These are phyloP conservation scores for Rafetus swinhoei DNA, from an alignment of 2,113 vertebrate species.

Conservation along the genomic window DNA sequence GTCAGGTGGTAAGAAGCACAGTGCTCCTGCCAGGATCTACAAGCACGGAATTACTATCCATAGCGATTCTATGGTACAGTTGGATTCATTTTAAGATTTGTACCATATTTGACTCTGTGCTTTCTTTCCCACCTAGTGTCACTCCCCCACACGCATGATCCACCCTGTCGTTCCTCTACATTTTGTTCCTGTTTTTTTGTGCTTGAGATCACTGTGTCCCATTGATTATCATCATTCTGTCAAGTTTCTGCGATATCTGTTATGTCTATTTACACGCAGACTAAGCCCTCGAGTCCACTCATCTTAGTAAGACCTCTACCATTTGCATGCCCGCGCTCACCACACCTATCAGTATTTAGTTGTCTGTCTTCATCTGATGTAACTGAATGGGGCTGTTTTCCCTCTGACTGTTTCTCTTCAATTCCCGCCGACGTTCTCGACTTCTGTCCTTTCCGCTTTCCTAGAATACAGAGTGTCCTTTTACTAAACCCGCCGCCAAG, in stretches of 20 bases:
- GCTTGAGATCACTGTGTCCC: neutral
- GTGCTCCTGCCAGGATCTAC: neutral
- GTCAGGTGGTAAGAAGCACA: neutral
- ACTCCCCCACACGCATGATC: neutral
- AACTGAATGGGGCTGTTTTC: neutral
- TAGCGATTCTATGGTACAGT: neutral
- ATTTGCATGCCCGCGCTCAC: neutral
- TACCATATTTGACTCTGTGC: neutral
- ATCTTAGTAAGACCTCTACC: neutral
- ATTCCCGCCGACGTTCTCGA: neutral
- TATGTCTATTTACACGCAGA: neutral
- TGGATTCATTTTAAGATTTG: neutral
- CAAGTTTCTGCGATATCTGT: neutral
- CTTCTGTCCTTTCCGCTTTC: neutral
- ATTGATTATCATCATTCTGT: neutral
- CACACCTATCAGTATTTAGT: neutral
- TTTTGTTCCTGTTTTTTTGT: neutral
- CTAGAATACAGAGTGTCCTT: neutral
- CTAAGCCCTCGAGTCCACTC: neutral
- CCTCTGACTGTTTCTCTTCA: neutral
- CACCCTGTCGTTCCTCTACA: neutral
- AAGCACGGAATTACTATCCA: neutral
- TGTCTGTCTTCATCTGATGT: neutral
- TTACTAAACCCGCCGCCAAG: neutral
- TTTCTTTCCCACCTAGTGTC: neutral